A percentile compares a stretch with the other conserved stretches of the same genome.
These are phyloP conservation scores for Onychorhynchus coronatus DNA, from an alignment of 2,113 vertebrate genomes.

Conservation along the genomic window DNA sequence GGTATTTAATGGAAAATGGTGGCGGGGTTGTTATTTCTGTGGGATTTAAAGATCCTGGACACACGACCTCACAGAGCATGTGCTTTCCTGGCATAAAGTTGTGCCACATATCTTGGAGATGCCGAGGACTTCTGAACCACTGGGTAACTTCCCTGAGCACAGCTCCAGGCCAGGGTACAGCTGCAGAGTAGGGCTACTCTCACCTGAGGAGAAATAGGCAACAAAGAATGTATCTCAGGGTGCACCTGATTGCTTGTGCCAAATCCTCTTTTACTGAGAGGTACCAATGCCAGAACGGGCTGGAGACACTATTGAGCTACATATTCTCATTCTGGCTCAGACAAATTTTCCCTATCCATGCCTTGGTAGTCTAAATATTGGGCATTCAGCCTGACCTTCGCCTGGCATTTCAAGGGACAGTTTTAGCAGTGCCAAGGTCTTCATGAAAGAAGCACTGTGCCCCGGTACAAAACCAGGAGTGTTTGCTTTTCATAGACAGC, in stretches of 20 bases:
- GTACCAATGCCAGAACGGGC: neutral
- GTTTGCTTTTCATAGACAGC: neutral
- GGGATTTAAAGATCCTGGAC: neutral
- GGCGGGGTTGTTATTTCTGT: neutral
- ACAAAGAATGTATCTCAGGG: neutral
- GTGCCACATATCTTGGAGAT: neutral
- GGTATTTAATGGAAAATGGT: neutral
- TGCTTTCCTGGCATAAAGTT: neutral
- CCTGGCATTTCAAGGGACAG: neutral
- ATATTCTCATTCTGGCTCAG: neutral
- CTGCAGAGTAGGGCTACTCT: neutral
- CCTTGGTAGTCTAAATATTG: neutral
- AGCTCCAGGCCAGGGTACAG: neutral
- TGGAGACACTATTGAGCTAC: neutral
- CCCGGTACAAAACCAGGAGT: neutral
- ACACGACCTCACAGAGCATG: neutral
- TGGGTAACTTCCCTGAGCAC: neutral
- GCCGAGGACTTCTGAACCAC: neutral
- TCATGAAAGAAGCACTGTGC: neutral
- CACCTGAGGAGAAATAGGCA: neutral
- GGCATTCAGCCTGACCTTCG: neutral
- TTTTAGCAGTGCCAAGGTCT: neutral
- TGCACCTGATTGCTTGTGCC: neutral
- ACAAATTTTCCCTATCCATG: fast-evolving
- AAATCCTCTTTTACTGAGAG: neutral